Conservation (phyloP, 2,113 vertebrate genomes). For the Leucopsar rothschildi region DNA sequence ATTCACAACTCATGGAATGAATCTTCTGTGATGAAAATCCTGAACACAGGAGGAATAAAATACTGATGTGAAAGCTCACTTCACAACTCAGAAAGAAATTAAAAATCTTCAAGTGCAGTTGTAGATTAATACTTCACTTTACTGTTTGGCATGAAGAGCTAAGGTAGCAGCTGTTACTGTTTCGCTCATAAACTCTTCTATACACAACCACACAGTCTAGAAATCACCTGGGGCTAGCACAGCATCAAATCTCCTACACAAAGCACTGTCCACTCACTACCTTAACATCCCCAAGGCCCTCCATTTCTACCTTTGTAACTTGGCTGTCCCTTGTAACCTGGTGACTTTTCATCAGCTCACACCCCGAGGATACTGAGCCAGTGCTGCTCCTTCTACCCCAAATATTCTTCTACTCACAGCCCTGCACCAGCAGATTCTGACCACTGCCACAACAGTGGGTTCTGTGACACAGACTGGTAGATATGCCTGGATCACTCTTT, state of each 20-base stretch:
- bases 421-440: not conserved
- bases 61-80: not conserved
- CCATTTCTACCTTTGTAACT: not conserved
- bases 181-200: not conserved
- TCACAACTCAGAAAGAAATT: conserved; percentile 28
- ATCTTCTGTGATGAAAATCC: not conserved
- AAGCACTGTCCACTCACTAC: not conserved
- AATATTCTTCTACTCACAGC: not conserved
- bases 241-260: not conserved
- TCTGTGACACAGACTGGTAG: not conserved
- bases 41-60: not conserved
- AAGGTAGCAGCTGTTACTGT: conserved; percentile 7
- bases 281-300: not conserved
- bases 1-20: not conserved
- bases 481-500: not conserved
- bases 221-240: not conserved
- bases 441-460: rapidly evolving
- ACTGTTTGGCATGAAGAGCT: not conserved
- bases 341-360: not conserved
- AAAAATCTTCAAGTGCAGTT: not conserved
- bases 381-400: not conserved
- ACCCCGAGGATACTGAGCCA: not conserved
- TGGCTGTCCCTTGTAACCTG: not conserved
- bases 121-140: not conserved
- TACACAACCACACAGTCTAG: not conserved